A percentile compares a stretch with the other conserved stretches of the same genome.
These are phyloP conservation scores for Oenanthe melanoleuca DNA, from an alignment of 2,113 vertebrate genomes.

Conservation along the genomic window DNA sequence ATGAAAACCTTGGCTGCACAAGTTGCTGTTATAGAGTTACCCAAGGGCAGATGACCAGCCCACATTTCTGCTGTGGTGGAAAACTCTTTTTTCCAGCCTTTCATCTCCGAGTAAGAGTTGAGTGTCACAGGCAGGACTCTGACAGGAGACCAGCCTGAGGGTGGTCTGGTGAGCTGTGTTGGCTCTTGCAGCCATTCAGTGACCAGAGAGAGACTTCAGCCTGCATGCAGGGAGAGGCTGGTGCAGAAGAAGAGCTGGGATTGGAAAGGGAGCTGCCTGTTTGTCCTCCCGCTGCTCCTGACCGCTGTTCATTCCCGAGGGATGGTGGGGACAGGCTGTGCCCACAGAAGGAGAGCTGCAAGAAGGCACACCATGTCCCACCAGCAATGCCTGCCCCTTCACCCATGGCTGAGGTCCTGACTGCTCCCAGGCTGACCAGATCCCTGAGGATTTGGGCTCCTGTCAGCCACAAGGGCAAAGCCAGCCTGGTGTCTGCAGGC, in stretches of 20 bases:
- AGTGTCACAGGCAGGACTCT: not conserved
- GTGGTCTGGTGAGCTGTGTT: not conserved
- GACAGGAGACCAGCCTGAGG: not conserved
- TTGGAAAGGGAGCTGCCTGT: not conserved
- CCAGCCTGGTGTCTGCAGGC: accelerated
- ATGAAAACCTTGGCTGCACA: not conserved
- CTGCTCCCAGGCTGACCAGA: not conserved
- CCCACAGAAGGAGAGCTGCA: not conserved
- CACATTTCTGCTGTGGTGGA: not conserved
- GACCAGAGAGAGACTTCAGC: not conserved
- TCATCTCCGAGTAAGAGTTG: not conserved
- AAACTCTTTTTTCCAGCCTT: not conserved
- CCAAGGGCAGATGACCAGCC: not conserved
- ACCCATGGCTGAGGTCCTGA: accelerated
- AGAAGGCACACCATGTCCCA: not conserved
- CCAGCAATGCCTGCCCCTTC: accelerated
- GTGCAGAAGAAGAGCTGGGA: not conserved
- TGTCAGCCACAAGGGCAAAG: not conserved
- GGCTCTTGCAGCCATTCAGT: not conserved
- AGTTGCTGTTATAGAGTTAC: not conserved
- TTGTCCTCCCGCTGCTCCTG: not conserved
- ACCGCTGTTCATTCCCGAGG: not conserved
- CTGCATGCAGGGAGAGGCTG: not conserved
- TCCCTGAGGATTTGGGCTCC: not conserved
- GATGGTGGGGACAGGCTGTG: not conserved